Percentiles rank a stretch among this genome's conserved stretches.
Conservation (phyloP, 1,140 invertebrate species). For the Neelides sp. region DNA sequence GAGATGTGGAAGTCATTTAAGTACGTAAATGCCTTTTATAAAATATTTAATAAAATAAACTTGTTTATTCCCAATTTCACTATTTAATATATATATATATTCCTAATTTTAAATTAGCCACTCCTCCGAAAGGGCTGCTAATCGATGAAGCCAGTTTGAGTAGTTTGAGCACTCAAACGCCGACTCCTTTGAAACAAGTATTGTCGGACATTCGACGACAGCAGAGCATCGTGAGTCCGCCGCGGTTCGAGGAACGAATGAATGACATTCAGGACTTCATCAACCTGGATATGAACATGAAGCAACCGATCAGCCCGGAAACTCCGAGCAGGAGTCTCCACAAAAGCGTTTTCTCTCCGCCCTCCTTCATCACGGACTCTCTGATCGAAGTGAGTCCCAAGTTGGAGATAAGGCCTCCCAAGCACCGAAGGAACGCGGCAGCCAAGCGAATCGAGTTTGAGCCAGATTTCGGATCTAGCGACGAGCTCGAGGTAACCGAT, state of each 20-base stretch:
- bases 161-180: slow-evolving; percentile 6
- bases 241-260: slow-evolving; percentile 21
- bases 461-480: no score
- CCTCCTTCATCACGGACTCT: slow-evolving; percentile 16
- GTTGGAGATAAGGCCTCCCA: no score
- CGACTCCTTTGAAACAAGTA: slow-evolving; percentile 24
- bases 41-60: background rate
- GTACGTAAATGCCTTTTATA: background rate
- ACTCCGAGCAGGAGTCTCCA: slow-evolving; percentile 19
- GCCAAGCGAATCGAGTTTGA: no score
- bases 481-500: no score
- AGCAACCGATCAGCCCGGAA: slow-evolving; percentile 5
- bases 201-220: slow-evolving; percentile 19
- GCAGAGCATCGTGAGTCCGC: slow-evolving; percentile 16
- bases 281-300: background rate
- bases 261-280: slow-evolving; percentile 26
- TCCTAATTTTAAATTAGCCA: background rate
- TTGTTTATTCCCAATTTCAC: background rate
- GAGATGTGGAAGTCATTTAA: background rate
- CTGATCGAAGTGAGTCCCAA: no score
- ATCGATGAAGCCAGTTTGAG: background rate
- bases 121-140: background rate
- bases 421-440: no score
- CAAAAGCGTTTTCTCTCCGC: slow-evolving; percentile 21
- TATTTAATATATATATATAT: background rate